Percentiles rank a stretch among this genome's conserved stretches.
These are phyloP conservation scores for Fundulus diaphanus DNA, from an alignment of 2,797 vertebrate species.

Conservation along the genomic window DNA sequence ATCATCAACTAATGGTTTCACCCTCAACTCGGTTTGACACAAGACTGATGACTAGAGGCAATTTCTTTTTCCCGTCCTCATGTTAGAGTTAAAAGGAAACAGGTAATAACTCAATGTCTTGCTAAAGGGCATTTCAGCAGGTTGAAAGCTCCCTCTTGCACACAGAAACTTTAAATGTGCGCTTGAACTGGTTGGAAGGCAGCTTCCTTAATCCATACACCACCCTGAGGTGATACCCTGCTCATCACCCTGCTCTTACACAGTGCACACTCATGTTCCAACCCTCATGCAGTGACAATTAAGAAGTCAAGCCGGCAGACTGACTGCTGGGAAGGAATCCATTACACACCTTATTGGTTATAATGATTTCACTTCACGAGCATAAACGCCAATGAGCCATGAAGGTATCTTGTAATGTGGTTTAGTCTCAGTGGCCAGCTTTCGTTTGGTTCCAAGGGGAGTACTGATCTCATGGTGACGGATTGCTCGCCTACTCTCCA, in stretches of 20 bases:
- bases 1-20: slow-evolving; percentile 24
- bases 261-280: slow-evolving; percentile 31
- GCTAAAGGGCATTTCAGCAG: slow-evolving; percentile 49
- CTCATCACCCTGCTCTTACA: slow-evolving; percentile 34
- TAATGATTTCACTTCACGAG: slow-evolving; percentile 83
- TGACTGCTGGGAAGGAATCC: slow-evolving; percentile 78
- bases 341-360: slow-evolving; percentile 87
- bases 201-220: slow-evolving; percentile 43
- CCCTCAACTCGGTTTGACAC: slow-evolving; percentile 24
- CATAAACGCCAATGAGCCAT: slow-evolving; percentile 81
- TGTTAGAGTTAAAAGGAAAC: slow-evolving; percentile 15
- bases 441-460: slow-evolving; percentile 75
- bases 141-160: slow-evolving; percentile 13
- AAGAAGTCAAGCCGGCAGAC: slow-evolving; percentile 78
- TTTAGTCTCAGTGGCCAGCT: slow-evolving; percentile 71
- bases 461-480: slow-evolving; percentile 68
- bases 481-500: slow-evolving; percentile 38
- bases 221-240: slow-evolving; percentile 40
- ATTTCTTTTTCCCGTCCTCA: slow-evolving; percentile 16
- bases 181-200: slow-evolving; percentile 37
- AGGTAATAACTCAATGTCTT: slow-evolving; percentile 46
- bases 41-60: slow-evolving; percentile 30
- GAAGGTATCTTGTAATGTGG: slow-evolving; percentile 78
- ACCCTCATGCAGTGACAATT: slow-evolving; percentile 72
- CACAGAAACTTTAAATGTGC: slow-evolving; percentile 17